Evolutionary conservation across 53 echinoderm and acorn worm genomes (phyloP).

Genomic region (Hippasteria phrygiana): DNA sequence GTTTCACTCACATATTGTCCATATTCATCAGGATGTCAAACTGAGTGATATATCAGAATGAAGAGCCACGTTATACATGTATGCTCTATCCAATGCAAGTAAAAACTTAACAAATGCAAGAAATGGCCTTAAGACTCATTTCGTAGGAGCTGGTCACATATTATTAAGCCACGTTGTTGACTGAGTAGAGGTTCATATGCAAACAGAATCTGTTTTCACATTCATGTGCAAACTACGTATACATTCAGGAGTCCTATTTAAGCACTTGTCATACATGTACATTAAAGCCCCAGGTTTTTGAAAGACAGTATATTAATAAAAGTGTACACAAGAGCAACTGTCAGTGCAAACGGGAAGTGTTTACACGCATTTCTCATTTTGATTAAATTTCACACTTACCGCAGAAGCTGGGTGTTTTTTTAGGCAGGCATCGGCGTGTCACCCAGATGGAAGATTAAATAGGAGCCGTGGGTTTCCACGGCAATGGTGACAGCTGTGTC

Average conservation of each 20-base stretch:
- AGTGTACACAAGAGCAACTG: not conserved
- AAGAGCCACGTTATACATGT: too few relatives aligned
- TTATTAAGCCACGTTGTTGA: too few relatives aligned
- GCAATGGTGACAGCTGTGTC: not conserved
- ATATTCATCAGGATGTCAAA: too few relatives aligned
- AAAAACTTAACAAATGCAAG: too few relatives aligned
- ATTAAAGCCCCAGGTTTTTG: not conserved
- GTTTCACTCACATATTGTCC: too few relatives aligned
- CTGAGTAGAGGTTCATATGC: too few relatives aligned
- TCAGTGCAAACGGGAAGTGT: not conserved
- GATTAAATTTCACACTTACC: not conserved
- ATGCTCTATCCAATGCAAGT: too few relatives aligned
- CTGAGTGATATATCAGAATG: too few relatives aligned
- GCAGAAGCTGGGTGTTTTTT: not conserved
- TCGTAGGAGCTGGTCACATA: too few relatives aligned
- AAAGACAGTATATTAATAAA: not conserved
- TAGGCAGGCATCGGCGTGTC: not conserved
- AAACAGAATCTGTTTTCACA: too few relatives aligned
- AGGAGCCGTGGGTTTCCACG: constrained; percentile 5
- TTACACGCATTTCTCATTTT: not conserved
- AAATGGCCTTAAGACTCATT: too few relatives aligned
- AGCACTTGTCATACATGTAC: not conserved
- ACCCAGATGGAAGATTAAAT: not conserved
- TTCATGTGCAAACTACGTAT: not conserved
- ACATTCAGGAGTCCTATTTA: not conserved